phyloP scores from a whole-genome alignment of 2,113 vertebrate genomes.

The Oostethus manadensis region DNA sequence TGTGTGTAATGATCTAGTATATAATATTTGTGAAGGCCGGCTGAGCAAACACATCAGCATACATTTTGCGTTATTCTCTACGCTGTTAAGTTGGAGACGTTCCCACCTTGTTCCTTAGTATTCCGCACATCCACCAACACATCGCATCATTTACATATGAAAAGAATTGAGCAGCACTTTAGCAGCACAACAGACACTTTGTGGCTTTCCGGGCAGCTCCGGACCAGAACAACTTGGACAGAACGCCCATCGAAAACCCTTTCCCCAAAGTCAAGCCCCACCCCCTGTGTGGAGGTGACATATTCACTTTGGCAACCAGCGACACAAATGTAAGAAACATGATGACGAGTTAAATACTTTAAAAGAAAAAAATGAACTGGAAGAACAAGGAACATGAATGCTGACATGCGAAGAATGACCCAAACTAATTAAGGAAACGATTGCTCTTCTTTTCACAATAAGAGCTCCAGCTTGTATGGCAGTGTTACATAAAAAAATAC shows the following conservation, averaged over 20 bases:
- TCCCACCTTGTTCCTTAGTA: constrained; percentile 65
- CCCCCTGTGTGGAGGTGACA: constrained; percentile 5
- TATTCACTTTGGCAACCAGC: background rate
- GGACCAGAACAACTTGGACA: constrained; percentile 62
- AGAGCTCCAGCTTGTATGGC: background rate
- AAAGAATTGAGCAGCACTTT: constrained; percentile 72
- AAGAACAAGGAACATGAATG: background rate
- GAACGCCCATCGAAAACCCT: constrained; percentile 29
- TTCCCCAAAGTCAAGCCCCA: constrained; percentile 47
- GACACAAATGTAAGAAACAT: background rate
- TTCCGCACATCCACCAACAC: constrained; percentile 71
- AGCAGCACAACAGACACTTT: constrained; percentile 78
- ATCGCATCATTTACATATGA: constrained; percentile 81
- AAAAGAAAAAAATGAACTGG: background rate
- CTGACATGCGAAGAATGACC: too few relatives aligned
- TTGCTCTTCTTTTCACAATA: background rate
- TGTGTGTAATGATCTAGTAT: too few relatives aligned
- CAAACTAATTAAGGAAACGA: background rate
- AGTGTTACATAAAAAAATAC: too few relatives aligned
- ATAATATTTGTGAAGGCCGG: too few relatives aligned
- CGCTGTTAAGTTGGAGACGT: constrained; percentile 40
- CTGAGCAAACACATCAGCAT: background rate
- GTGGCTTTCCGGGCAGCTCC: constrained; percentile 67
- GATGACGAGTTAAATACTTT: background rate
- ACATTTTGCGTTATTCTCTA: constrained; percentile 21